Evolutionary conservation across 2,888 invertebrate species (phyloP), one percentile per base, ranked within the genome.

Genomic region (Leuctra nigra): DNA sequence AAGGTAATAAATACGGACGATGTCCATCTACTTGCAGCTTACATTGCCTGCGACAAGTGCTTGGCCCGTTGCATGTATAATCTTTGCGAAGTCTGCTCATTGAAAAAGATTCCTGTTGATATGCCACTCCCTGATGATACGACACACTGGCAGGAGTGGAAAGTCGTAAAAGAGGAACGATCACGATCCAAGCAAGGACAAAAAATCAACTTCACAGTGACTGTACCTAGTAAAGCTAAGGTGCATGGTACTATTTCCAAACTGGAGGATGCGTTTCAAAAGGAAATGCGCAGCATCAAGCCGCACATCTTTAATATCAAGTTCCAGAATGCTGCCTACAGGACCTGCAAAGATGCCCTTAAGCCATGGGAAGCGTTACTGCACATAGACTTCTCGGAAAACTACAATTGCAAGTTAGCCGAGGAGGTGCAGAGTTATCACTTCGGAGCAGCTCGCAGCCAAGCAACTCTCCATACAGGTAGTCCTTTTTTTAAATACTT

Each of bases 381-480:
- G 4, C 54, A 54, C 24, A 39, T 54, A 11, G 54, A 54, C 41
- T 50, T 41, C 41, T 36, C 36, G 14, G 22, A 54, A 54, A 54
- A 54, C 16, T 54, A 54, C 39, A 54, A 39, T 23, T 50, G 54
- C 23, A 54, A 54, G 22, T 11, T 54, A 20, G 39, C 39, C 14
- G 39, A 38, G 39, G 54, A 54, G 39, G 44, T 54, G 14, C 54
- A 48, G 44, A 9, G 41, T 22, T 36, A 41, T 20, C 44, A 54
- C 38, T 54, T 54, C 22, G 54, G 54, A 14, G 54, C 41, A 48
- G 33, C 54, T 11, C 20, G 50, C n/a, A n/a, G 18, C 25, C 25
- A 11, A 7, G 52, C 29, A 29, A 29, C 29, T 7, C 29, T 29
- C 11, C 29, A 29, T 29, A 29, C 6, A 29, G 6, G 29, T 29